Conservation (phyloP, 2,113 vertebrate species). For the Glaucomys volans region DNA sequence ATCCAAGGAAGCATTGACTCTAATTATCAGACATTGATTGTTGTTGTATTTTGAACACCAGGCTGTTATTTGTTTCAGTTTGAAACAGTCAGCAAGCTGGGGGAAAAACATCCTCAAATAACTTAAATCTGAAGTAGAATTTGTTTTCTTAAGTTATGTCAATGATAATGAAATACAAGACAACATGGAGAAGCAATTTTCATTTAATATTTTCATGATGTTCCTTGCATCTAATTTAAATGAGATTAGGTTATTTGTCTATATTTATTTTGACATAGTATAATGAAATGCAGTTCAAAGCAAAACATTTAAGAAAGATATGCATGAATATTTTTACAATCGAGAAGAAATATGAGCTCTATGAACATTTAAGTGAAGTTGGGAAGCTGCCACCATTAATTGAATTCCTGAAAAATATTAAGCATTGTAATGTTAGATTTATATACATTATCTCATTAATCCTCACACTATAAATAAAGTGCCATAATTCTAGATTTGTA, state of each 20-base stretch:
- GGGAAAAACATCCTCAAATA: background rate
- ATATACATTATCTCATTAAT: background rate
- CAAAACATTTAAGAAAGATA: slow-evolving; percentile 31
- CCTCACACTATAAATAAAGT: background rate
- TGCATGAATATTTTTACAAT: background rate
- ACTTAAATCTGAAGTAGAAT: slow-evolving; percentile 13
- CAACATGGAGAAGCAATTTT: slow-evolving; percentile 41
- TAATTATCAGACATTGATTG: background rate
- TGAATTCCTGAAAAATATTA: slow-evolving; percentile 44
- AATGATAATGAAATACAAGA: slow-evolving; percentile 25
- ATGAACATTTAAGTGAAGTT: background rate
- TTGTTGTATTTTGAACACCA: slow-evolving; percentile 29
- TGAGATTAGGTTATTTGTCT: slow-evolving; percentile 26
- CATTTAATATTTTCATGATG: slow-evolving; percentile 36
- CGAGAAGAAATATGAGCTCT: background rate
- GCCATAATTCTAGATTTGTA: background rate
- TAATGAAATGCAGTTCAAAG: slow-evolving; percentile 12
- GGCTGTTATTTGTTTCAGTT: background rate
- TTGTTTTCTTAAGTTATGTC: slow-evolving; percentile 44
- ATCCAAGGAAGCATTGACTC: background rate
- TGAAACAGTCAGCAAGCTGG: slow-evolving; percentile 32
- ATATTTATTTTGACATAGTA: background rate
- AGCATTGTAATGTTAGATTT: background rate
- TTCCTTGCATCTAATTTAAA: slow-evolving; percentile 21
- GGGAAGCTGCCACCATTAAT: background rate